Evolutionary conservation across 2,888 invertebrate genomes (phyloP).

Genomic region (Tortricodes alternella): DNA sequence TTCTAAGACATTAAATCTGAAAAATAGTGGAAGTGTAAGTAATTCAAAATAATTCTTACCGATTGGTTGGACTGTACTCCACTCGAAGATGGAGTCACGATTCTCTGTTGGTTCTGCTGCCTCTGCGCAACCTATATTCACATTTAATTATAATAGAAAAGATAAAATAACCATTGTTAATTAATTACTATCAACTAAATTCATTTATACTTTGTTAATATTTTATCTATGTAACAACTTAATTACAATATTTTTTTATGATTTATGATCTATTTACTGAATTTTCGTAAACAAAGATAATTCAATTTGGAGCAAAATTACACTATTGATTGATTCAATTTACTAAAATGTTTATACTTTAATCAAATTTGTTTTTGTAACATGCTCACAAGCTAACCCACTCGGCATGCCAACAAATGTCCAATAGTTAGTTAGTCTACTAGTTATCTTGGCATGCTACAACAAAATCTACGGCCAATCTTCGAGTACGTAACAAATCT

Average conservation of each 20-base stretch:
- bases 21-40: neutral
- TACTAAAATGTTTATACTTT: neutral
- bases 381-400: constrained; percentile 56
- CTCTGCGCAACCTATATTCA: constrained; percentile 71
- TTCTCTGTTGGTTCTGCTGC: constrained; percentile 74
- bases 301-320: too few species aligned
- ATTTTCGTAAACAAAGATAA: too few species aligned
- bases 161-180: too few species aligned
- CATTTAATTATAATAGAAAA: constrained; percentile 46
- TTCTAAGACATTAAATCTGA: too few species aligned
- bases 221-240: too few species aligned
- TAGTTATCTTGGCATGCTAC: constrained; percentile 22
- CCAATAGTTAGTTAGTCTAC: constrained; percentile 26
- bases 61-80: constrained; percentile 56
- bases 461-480: constrained; percentile 9
- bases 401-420: constrained; percentile 52
- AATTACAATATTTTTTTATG: too few species aligned
- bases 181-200: too few species aligned
- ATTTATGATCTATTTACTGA: too few species aligned
- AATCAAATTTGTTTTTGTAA: neutral
- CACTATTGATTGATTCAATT: too few species aligned
- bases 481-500: constrained; percentile 3
- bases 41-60: constrained; percentile 44
- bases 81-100: constrained; percentile 45
- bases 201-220: too few species aligned